These are phyloP conservation scores for Drosophila lowei DNA, from an alignment of 1,140 invertebrate species.

Conservation along the genomic window DNA sequence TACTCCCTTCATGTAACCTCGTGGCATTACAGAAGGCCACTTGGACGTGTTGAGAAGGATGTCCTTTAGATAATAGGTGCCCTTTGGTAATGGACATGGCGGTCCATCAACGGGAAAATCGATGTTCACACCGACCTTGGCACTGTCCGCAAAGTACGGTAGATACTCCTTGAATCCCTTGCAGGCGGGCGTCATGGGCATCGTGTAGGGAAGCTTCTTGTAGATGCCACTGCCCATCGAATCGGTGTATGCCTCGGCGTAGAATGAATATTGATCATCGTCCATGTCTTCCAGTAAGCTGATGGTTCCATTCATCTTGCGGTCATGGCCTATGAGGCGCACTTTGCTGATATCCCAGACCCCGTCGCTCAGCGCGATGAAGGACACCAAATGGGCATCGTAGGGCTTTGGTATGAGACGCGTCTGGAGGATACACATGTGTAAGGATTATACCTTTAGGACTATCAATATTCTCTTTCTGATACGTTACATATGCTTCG, in stretches of 20 bases:
- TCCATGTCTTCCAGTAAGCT: slow-evolving; percentile 23
- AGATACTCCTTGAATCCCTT: not conserved
- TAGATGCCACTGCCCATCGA: slow-evolving; percentile 21
- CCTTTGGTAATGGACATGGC: slow-evolving; percentile 42
- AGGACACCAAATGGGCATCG: not conserved
- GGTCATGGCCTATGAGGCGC: slow-evolving; percentile 22
- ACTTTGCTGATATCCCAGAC: slow-evolving; percentile 12
- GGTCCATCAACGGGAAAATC: slow-evolving; percentile 16
- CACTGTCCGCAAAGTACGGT: slow-evolving; percentile 4
- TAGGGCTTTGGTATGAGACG: not conserved
- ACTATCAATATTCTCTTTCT: not conserved
- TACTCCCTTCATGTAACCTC: slow-evolving; percentile 11
- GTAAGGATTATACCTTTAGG: not conserved
- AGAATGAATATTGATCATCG: not conserved
- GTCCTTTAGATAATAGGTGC: slow-evolving; percentile 26
- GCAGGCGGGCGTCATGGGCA: slow-evolving; percentile 20
- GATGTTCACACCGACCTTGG: slow-evolving; percentile 22
- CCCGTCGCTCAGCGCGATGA: not conserved
- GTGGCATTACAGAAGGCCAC: slow-evolving; percentile 31
- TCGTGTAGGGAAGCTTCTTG: slow-evolving; percentile 12
- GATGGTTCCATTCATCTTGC: slow-evolving; percentile 24
- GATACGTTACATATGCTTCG: slow-evolving; percentile 3
- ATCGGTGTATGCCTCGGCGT: slow-evolving; percentile 29
- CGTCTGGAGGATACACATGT: not conserved
- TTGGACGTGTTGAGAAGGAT: slow-evolving; percentile 17